Evolutionary conservation across 2,797 vertebrate species (phyloP).

Genomic region (Mus spretus): DNA sequence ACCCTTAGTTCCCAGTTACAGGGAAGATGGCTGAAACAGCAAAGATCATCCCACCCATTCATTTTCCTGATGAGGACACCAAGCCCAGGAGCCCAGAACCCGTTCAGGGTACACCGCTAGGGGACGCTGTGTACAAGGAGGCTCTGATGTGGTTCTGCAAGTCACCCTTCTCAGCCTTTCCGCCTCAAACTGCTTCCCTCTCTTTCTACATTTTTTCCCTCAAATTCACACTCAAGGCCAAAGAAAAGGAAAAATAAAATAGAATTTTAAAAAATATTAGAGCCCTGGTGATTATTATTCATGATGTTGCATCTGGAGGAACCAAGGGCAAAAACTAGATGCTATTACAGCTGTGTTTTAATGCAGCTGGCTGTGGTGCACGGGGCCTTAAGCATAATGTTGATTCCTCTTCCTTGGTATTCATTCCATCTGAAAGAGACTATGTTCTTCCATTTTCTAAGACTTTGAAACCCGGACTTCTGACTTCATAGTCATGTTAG

Average conservation of each 20-base stretch:
- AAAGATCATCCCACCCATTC: not conserved
- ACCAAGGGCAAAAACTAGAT: not conserved
- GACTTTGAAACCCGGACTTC: conserved; percentile 37
- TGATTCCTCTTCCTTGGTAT: not conserved
- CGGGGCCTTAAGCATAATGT: not conserved
- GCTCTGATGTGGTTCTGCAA: not conserved
- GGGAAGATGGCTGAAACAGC: not conserved
- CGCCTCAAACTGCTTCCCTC: not conserved
- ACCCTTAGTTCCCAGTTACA: not conserved
- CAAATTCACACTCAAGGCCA: conserved; percentile 10
- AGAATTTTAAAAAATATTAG: not conserved
- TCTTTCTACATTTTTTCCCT: not conserved
- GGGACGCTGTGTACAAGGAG: conserved; percentile 42
- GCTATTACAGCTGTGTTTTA: not conserved
- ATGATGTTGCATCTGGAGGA: conserved; percentile 30
- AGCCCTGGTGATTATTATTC: not conserved
- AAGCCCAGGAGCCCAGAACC: not conserved
- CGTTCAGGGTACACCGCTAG: conserved; percentile 67
- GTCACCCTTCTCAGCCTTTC: not conserved
- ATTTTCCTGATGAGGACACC: conserved; percentile 25
- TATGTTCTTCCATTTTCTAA: not conserved
- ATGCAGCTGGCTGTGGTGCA: not conserved
- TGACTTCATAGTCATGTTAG: not conserved
- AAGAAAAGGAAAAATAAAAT: not conserved
- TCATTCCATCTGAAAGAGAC: not conserved